Percentiles rank a stretch among this genome's conserved stretches.
Evolutionary conservation across 2,888 invertebrate genomes (phyloP).

Genomic region (Diarsia brunnea): DNA sequence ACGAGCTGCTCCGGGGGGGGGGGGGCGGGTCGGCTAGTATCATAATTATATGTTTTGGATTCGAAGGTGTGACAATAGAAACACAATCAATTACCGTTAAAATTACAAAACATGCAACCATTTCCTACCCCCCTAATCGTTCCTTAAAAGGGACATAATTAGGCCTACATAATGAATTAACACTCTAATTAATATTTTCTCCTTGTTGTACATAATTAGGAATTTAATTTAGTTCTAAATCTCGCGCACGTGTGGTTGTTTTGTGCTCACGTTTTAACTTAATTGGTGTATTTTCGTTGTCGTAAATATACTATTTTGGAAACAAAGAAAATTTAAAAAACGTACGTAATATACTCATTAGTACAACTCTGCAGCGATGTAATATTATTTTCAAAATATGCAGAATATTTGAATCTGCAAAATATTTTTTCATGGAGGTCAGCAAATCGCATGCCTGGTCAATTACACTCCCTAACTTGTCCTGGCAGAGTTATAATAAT

Average conservation of each 20-base stretch:
- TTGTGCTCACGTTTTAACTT: slow-evolving; percentile 18
- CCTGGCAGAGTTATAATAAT: not conserved
- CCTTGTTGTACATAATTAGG: slow-evolving; percentile 28
- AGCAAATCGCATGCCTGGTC: too few relatives aligned
- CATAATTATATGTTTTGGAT: too few relatives aligned
- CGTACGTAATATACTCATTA: too few relatives aligned
- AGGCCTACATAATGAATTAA: slow-evolving; percentile 32
- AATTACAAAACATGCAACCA: slow-evolving; percentile 1
- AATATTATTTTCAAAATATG: too few relatives aligned
- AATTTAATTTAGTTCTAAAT: slow-evolving; percentile 53
- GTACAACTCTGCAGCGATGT: too few relatives aligned
- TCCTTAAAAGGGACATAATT: slow-evolving; percentile 37
- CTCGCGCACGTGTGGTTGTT: slow-evolving; percentile 19
- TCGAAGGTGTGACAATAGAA: not conserved
- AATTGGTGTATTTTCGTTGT: not conserved
- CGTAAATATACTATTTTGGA: slow-evolving; percentile 4
- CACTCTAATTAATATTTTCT: slow-evolving; percentile 36
- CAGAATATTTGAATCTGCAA: too few relatives aligned
- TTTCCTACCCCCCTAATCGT: slow-evolving; percentile 7
- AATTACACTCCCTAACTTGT: not conserved
- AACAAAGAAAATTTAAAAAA: not conserved
- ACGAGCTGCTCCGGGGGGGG: too few relatives aligned
- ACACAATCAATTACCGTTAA: not conserved
- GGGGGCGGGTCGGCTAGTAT: too few relatives aligned
- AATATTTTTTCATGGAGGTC: too few relatives aligned